These are phyloP conservation scores for Octonoba sinensis DNA, from an alignment of 2,888 invertebrate genomes.

Conservation along the genomic window DNA sequence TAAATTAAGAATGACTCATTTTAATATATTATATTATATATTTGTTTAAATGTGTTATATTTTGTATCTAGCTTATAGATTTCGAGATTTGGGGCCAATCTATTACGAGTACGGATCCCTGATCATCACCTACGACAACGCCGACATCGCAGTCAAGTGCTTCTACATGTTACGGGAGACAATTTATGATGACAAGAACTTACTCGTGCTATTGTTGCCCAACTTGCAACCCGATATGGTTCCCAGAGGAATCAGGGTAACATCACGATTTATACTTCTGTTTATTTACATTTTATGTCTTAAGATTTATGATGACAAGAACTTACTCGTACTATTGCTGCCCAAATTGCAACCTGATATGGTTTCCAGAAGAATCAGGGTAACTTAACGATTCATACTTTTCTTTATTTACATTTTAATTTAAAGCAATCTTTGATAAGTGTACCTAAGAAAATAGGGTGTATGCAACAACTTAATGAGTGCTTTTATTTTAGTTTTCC, in stretches of 20 bases:
- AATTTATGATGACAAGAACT: conserved; percentile 94
- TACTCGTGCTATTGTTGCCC: conserved; percentile 95
- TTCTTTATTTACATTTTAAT: no score
- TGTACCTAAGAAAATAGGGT: no score
- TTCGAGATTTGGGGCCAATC: conserved; percentile 95
- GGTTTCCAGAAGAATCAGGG: conserved; percentile 77
- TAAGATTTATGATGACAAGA: conserved; percentile 95
- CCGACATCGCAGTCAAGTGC: conserved; percentile 91
- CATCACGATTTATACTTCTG: no score
- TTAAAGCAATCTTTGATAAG: no score
- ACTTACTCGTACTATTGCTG: conserved; percentile 93
- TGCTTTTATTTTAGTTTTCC: no score
- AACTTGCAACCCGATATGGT: conserved; percentile 96
- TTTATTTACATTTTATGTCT: no score
- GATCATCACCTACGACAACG: conserved; percentile 96
- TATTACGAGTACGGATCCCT: conserved; percentile 99
- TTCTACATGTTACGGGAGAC: conserved; percentile 94
- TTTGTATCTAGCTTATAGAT: conserved; percentile 82
- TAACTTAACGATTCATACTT: no score
- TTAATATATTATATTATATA: no score
- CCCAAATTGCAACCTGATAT: conserved; percentile 96
- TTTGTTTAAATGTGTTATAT: no score
- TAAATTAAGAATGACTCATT: no score
- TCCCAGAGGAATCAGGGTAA: conserved; percentile 73
- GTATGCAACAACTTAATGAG: no score